A percentile compares a stretch with the other conserved stretches of the same genome.
phyloP scores from a whole-genome alignment of 2,797 vertebrate genomes.

The Oophaga sylvatica region DNA sequence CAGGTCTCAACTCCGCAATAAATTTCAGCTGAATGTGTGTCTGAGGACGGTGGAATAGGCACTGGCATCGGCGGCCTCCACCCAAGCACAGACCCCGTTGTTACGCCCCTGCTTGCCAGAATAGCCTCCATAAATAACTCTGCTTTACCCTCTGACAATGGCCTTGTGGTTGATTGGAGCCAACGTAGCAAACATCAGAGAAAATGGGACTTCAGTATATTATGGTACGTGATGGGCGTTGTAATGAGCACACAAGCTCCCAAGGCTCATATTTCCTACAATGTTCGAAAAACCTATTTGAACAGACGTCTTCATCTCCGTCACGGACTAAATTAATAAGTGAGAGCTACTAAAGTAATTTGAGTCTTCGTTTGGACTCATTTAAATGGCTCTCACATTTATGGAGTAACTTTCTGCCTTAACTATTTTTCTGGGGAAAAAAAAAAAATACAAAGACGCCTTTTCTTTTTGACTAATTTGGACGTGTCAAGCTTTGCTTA shows the following conservation, averaged over 20 bases:
- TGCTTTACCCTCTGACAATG: background rate
- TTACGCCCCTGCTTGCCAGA: too few species aligned
- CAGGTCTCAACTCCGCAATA: too few species aligned
- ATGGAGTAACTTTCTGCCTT: conserved; percentile 27
- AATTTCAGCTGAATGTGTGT: too few species aligned
- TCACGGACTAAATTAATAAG: too few species aligned
- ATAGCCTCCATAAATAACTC: background rate
- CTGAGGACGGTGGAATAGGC: too few species aligned
- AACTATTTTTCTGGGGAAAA: conserved; percentile 18
- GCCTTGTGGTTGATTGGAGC: background rate
- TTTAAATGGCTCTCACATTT: too few species aligned
- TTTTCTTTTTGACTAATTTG: conserved; percentile 56
- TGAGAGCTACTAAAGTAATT: too few species aligned
- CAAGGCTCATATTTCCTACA: background rate
- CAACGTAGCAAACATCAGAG: too few species aligned
- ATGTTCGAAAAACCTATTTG: conserved; percentile 12
- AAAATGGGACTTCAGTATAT: background rate
- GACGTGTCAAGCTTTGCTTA: conserved; percentile 49
- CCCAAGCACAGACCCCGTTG: too few species aligned
- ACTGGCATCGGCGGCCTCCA: too few species aligned
- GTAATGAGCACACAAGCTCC: background rate
- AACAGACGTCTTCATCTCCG: too few species aligned
- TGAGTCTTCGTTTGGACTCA: too few species aligned
- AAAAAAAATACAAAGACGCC: conserved; percentile 46
- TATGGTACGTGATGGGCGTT: background rate